phyloP scores from a whole-genome alignment of 2,888 invertebrate species.

The Pemphredon lugubris region DNA sequence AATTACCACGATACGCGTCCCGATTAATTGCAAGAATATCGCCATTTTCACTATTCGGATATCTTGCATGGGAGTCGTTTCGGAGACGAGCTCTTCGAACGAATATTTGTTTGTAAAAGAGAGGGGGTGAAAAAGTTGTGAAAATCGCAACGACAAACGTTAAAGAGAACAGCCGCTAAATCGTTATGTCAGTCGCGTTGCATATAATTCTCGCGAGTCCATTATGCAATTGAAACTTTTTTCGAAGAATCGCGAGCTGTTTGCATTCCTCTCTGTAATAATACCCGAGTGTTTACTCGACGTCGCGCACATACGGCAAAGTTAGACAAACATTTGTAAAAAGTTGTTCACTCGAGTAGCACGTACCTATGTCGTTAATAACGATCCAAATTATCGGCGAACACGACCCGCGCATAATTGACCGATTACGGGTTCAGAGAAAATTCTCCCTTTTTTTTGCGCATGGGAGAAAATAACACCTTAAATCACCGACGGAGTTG shows the following conservation, averaged over 20 bases:
- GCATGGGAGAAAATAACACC: background rate
- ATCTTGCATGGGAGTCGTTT: too few relatives aligned
- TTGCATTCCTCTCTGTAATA: slow-evolving; percentile 32
- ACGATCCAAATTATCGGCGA: background rate
- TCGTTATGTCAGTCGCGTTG: background rate
- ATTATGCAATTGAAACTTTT: slow-evolving; percentile 30
- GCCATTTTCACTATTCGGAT: too few relatives aligned
- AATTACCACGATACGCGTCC: too few relatives aligned
- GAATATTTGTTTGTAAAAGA: too few relatives aligned
- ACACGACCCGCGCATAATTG: background rate
- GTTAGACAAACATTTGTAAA: slow-evolving; percentile 23
- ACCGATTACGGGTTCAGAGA: background rate
- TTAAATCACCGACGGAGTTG: background rate
- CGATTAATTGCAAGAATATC: too few relatives aligned
- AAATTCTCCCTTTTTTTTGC: background rate
- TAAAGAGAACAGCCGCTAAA: background rate
- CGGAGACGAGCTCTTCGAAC: too few relatives aligned
- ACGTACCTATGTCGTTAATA: background rate
- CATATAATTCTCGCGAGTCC: background rate
- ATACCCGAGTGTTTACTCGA: slow-evolving; percentile 8
- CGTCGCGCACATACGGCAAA: slow-evolving; percentile 5
- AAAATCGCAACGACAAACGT: background rate
- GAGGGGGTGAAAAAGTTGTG: too few relatives aligned
- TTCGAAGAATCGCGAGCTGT: slow-evolving; percentile 27
- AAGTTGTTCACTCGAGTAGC: slow-evolving; percentile 21